Evolutionary conservation across 2,888 invertebrate species (phyloP).

Genomic region (Amiota mariae): DNA sequence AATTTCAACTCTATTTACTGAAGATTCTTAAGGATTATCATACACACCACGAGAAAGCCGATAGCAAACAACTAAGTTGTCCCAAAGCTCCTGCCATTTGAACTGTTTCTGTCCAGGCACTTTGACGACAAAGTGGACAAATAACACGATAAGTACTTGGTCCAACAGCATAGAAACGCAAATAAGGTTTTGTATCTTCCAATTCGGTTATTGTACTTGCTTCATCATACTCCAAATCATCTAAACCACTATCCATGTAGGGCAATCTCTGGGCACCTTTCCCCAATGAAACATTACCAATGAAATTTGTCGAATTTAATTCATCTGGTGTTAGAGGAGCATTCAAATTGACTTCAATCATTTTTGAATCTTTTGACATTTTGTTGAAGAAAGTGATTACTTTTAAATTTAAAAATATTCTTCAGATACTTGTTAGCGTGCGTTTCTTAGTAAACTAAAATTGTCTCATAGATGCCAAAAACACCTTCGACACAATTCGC

Average conservation of each 20-base stretch:
- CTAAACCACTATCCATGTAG: conserved; percentile 21
- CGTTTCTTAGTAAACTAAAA: too few relatives aligned
- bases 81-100: conserved; percentile 64
- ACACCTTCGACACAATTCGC: too few relatives aligned
- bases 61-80: conserved; percentile 63
- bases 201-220: conserved; percentile 29
- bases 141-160: conserved; percentile 64
- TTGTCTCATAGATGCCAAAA: too few relatives aligned
- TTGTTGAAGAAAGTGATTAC: not conserved
- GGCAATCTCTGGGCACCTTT: conserved; percentile 7
- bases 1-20: not conserved
- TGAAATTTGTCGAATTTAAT: conserved; percentile 38
- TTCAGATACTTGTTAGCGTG: too few relatives aligned
- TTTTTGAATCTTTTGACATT: conserved; percentile 45
- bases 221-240: conserved; percentile 39
- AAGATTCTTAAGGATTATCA: not conserved
- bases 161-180: conserved; percentile 69
- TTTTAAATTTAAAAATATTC: too few relatives aligned
- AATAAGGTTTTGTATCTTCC: conserved; percentile 53
- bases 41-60: conserved; percentile 63
- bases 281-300: conserved; percentile 37
- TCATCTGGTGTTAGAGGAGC: conserved; percentile 50
- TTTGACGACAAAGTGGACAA: conserved; percentile 66
- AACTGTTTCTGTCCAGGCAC: conserved; percentile 63
- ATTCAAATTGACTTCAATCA: conserved; percentile 61